Base-by-base conservation (phyloP, 2,888 invertebrate genomes). In the Ectemnius continuus region DNA sequence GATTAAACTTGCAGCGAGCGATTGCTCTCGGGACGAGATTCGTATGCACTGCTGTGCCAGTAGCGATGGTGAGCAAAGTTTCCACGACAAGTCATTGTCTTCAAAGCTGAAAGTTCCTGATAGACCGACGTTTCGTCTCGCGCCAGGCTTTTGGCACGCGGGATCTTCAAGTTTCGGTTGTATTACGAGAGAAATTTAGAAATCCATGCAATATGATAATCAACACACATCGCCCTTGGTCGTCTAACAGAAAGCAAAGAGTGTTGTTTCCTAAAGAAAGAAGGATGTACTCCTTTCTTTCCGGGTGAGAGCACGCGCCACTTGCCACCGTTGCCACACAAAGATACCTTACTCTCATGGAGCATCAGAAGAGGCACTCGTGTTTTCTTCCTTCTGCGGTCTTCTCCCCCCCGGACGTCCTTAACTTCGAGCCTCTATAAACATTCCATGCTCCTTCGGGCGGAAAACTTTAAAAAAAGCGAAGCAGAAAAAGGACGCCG, bases 401-500 rank as follows among this genome's bases (percentile, higher is more conserved):
- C 57, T 46, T 57, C 69, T 61, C 11, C 36, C 78, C 67, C 71
- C 76, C 59, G 65, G 70, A 61, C 68, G 68, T 76, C 75, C 75
- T 82, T 75, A 77, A 75, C 80, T 66, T 59, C 58, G 70, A 61
- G 69, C 70, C 73, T 79, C 62, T 75, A 77, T 75, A 81, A 81
- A 81, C 77, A 82, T 75, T 73, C 73, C 61, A 56, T 52, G 73
- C 61, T 65, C 61, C 73, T 69, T 61, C 70, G 70, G 71, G 62
- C 67, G 66, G 75, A 75, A 77, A 69, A 70, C 70, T 75, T 59
- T 52, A 63, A 58, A 52, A 23, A 73, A 76, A 66, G 57, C 18
- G 52, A 52, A 52, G 57, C 18, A 73, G 36, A 48, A 60, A 46
- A 60, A 56, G 61, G 63, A 59, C 59, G 63, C 52, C 64, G 61